Evolutionary conservation across 1,140 invertebrate species (phyloP).

Genomic region (Brachionus rubens): DNA sequence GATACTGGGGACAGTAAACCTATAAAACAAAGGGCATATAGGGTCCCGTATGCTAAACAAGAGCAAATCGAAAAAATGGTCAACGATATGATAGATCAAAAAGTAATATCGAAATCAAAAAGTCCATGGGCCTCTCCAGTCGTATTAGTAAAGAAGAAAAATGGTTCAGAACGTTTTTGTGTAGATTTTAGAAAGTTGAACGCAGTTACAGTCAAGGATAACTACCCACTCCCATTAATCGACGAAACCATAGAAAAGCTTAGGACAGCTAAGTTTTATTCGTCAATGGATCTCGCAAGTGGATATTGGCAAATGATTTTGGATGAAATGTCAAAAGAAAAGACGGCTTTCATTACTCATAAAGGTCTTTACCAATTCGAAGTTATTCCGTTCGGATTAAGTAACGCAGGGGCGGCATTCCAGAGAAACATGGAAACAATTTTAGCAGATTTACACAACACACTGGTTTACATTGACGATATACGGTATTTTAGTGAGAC

Average conservation of each 20-base stretch:
- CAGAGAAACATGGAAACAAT: too few relatives aligned
- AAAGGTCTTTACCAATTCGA: not conserved
- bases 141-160: constrained; percentile 48
- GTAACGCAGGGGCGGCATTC: constrained; percentile 55
- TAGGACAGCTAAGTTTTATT: too few relatives aligned
- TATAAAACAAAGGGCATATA: not conserved
- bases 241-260: too few relatives aligned
- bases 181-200: constrained; percentile 48
- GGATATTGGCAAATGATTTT: too few relatives aligned
- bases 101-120: not conserved
- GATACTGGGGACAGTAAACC: not conserved
- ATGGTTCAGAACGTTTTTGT: constrained; percentile 49
- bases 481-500: constrained; percentile 56
- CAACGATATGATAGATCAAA: not conserved
- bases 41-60: not conserved
- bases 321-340: not conserved
- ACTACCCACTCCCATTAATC: too few relatives aligned
- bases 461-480: constrained; percentile 61
- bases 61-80: not conserved
- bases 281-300: too few relatives aligned
- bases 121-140: constrained; percentile 49
- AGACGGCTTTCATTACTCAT: constrained; percentile 19
- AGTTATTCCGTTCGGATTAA: constrained; percentile 34
- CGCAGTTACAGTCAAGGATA: constrained; percentile 45
- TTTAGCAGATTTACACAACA: constrained; percentile 49